Conservation (phyloP, 1,140 invertebrate species). For the Pogonomyrmex californicus region DNA sequence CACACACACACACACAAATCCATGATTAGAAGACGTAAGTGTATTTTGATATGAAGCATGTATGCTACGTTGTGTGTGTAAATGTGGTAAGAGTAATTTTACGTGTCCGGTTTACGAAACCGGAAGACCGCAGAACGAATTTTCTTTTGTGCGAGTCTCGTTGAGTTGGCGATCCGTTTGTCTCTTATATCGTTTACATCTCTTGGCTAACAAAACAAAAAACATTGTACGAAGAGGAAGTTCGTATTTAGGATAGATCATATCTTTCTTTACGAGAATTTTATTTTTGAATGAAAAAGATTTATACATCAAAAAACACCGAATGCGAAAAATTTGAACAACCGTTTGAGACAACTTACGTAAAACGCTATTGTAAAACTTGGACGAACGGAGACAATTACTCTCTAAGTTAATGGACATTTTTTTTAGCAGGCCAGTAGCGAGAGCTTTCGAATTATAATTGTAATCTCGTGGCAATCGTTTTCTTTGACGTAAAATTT, state of each 20-base stretch:
- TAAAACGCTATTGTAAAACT: constrained; percentile 1
- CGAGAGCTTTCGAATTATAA: constrained; percentile 45
- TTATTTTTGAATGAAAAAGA: neutral
- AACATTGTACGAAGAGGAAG: constrained; percentile 40
- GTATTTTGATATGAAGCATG: constrained; percentile 74
- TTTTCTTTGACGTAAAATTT: constrained; percentile 38
- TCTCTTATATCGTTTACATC: constrained; percentile 37
- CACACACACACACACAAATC: no score
- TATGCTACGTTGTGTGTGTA: constrained; percentile 50
- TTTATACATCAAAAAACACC: neutral
- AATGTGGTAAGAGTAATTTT: constrained; percentile 62
- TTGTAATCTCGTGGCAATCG: constrained; percentile 41
- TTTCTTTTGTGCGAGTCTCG: constrained; percentile 52
- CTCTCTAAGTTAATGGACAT: constrained; percentile 29
- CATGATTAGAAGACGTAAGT: constrained; percentile 67
- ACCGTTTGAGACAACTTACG: neutral
- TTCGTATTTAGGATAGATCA: constrained; percentile 16
- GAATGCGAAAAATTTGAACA: neutral
- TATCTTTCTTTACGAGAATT: constrained; percentile 37
- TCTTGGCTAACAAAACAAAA: constrained; percentile 15
- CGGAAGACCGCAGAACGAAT: constrained; percentile 57
- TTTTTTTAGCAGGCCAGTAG: constrained; percentile 51
- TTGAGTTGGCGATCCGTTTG: constrained; percentile 60
- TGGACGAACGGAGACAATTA: neutral
- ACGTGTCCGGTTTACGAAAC: constrained; percentile 35